Evolutionary conservation across 2,113 vertebrate species (phyloP).

Genomic region (Lagenorhynchus albirostris): DNA sequence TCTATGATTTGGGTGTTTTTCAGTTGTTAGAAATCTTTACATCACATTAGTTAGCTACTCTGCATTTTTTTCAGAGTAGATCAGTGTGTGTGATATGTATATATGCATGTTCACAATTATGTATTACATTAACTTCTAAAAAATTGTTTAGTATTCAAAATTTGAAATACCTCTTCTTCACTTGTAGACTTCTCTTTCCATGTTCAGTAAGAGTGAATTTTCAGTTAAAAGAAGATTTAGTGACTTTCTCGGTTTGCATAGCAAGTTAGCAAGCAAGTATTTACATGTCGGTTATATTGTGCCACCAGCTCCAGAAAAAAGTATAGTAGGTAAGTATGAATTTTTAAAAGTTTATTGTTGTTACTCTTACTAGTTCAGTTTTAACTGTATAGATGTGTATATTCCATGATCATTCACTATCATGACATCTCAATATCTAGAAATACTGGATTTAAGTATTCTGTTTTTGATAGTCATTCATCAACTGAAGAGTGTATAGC

Average conservation of each 20-base stretch:
- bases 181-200: constrained; percentile 90
- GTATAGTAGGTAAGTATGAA: constrained; percentile 94
- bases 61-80: constrained; percentile 19
- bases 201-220: constrained; percentile 92
- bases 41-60: background rate
- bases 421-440: background rate
- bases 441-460: background rate
- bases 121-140: background rate
- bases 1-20: background rate
- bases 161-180: constrained; percentile 63
- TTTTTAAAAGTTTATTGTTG: background rate
- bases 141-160: constrained; percentile 17
- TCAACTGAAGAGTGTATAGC: background rate
- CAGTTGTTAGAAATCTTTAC: background rate
- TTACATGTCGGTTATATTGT: constrained; percentile 96
- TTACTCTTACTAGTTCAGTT: background rate
- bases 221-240: constrained; percentile 97
- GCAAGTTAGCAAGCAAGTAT: constrained; percentile 96
- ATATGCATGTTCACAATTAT: background rate
- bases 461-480: background rate
- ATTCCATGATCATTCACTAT: background rate
- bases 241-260: constrained; percentile 97
- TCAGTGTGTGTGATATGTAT: background rate
- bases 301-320: constrained; percentile 98
- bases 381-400: background rate